These are phyloP conservation scores for Drosophila pegasa DNA, from an alignment of 2,888 invertebrate species.

Conservation along the genomic window DNA sequence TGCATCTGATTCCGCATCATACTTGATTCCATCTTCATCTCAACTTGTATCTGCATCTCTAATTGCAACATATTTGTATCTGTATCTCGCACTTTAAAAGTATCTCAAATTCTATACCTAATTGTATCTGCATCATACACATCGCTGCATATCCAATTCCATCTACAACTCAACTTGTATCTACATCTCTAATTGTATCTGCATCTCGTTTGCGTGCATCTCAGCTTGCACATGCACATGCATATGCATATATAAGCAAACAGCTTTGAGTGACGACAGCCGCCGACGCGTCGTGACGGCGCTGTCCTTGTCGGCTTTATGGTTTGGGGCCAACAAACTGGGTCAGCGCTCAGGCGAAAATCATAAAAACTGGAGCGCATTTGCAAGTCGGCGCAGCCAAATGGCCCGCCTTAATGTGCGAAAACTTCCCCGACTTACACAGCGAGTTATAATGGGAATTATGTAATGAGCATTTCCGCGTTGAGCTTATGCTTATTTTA, in stretches of 20 bases:
- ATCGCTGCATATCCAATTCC: no score
- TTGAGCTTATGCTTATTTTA: constrained; percentile 32
- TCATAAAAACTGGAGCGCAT: constrained; percentile 75
- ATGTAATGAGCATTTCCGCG: constrained; percentile 72
- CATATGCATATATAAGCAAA: constrained; percentile 44
- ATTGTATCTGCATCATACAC: no score
- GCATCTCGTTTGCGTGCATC: not conserved
- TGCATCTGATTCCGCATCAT: no score
- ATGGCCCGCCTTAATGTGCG: constrained; percentile 64
- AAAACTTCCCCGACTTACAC: constrained; percentile 71
- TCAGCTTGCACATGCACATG: constrained; percentile 11
- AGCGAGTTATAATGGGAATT: constrained; percentile 56
- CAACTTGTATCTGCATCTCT: no score
- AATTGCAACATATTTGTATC: no score
- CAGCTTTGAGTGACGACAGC: constrained; percentile 58
- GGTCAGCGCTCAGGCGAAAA: constrained; percentile 51
- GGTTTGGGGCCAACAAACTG: constrained; percentile 59
- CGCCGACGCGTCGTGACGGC: constrained; percentile 49
- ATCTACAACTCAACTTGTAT: not conserved
- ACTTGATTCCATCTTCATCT: no score
- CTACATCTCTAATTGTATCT: constrained; percentile 1
- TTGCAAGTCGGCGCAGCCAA: constrained; percentile 71
- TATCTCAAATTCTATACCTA: not conserved
- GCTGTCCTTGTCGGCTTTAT: constrained; percentile 32
- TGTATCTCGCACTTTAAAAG: no score